A percentile compares a stretch with the other conserved stretches of the same genome.
Evolutionary conservation across 2,888 invertebrate species (phyloP).

Genomic region (Idaea aversata): DNA sequence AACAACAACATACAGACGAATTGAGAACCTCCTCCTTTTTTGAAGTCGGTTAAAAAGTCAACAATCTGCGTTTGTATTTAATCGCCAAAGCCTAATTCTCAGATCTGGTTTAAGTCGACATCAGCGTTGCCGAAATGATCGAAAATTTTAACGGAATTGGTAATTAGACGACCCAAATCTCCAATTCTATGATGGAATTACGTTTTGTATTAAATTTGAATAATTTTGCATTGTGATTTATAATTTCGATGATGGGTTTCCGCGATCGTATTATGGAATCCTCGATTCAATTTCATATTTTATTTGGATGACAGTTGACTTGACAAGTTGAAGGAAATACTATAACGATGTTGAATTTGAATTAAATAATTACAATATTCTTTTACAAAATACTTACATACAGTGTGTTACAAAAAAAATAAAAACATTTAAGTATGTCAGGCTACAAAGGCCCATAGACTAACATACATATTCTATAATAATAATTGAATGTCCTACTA

Average conservation of each 20-base stretch:
- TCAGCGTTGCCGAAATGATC: constrained; percentile 35
- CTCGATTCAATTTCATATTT: not conserved
- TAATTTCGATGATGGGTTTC: constrained; percentile 40
- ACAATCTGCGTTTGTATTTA: not conserved
- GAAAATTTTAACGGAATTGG: constrained; percentile 41
- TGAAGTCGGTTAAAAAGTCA: too few species aligned
- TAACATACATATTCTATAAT: too few species aligned
- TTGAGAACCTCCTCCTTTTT: too few species aligned
- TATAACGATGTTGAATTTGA: not conserved
- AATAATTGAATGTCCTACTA: too few species aligned
- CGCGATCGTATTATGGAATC: constrained; percentile 16
- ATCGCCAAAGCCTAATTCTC: constrained; percentile 6
- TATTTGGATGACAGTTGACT: not conserved
- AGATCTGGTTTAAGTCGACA: constrained; percentile 26
- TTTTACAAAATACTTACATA: too few species aligned
- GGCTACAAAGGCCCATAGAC: too few species aligned
- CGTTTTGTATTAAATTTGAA: constrained; percentile 51
- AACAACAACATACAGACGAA: too few species aligned
- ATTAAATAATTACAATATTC: not conserved
- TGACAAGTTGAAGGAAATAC: not conserved
- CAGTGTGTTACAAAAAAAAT: too few species aligned
- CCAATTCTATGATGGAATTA: constrained; percentile 43
- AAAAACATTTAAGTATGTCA: too few species aligned
- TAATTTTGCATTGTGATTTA: constrained; percentile 51
- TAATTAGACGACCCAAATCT: constrained; percentile 42